Evolutionary conservation across 2,797 vertebrate species (phyloP).

Genomic region (Pangasius krempfi): DNA sequence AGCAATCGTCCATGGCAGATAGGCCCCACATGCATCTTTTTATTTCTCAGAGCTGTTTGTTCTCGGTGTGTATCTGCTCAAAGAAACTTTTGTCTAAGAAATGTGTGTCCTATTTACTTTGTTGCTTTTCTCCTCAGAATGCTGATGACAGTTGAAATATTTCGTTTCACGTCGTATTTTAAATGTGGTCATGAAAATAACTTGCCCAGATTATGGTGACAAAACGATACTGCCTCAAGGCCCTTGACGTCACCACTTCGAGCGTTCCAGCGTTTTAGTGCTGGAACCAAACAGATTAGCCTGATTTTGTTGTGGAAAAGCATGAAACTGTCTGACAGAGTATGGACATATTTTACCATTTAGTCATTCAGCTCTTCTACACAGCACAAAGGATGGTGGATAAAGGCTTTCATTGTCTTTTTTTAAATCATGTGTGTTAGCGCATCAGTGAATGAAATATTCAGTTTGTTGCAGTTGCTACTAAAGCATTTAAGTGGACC

Average conservation of each 20-base stretch:
- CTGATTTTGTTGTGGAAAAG: conserved; percentile 9
- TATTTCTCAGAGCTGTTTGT: neutral
- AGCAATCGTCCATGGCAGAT: too few relatives aligned
- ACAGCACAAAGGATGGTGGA: neutral
- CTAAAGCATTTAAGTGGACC: neutral
- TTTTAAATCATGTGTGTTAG: too few relatives aligned
- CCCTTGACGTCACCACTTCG: neutral
- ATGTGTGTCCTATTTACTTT: neutral
- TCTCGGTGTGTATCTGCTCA: neutral
- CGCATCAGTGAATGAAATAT: neutral
- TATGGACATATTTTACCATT: neutral
- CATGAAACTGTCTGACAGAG: neutral
- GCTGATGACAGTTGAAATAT: neutral
- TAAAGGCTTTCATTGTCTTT: neutral
- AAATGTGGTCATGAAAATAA: neutral
- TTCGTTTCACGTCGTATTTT: neutral
- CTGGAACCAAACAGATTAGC: neutral
- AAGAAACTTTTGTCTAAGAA: neutral
- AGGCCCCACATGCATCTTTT: neutral
- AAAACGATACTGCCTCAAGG: neutral
- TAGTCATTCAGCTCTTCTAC: neutral
- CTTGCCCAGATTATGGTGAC: neutral
- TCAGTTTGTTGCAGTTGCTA: neutral
- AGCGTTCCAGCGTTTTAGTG: neutral
- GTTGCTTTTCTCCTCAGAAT: neutral